Evolutionary conservation across 64 coral and sea anemone species (phyloP), one percentile per base, ranked within the genome.

Genomic region (Pocillopora verrucosa): DNA sequence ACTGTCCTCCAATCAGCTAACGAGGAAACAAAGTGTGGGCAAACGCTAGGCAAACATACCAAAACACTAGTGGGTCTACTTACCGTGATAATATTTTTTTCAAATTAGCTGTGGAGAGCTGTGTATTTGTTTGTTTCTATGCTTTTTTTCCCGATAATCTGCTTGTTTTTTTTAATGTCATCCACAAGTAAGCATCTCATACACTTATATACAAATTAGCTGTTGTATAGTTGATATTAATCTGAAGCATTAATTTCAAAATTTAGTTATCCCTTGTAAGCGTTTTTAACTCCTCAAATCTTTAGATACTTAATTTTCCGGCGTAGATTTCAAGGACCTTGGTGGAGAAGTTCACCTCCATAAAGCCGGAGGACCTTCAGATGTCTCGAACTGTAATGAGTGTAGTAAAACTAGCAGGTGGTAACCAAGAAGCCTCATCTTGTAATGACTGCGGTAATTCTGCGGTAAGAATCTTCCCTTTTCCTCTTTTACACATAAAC

Each of bases 1-100:
- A 84, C 94, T 2, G 94, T 96, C 5, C 16, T 96, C 36, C 68
- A 68, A 17, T 35, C 62, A 13, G 35, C 80, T 10, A 68, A 84
- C 20, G 80, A 63, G 65, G 51, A 84, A 38, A 24, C 80, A 11
- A 7, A 37, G 0, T 84, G 80, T 17, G 80, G 80, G 19, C 34
- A 64, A 38, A 63, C 36, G 51, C 22, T 84, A 36, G 41, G 60
- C 19, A 3, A 13, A 1, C 7, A 45, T 67, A 38, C 41, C 7
- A 84, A 84, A 69, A 69, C 38, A 51, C 61, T 51, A 10, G 80
- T 84, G 69, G 16, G 76, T 58, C 14, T 22, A 58, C 7, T 38
- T 15, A 37, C 6, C 6, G 36, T 16, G 41, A 17, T 11, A 76
- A 15, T 11, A 15, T 60, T 30, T 15, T 15, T 60, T 11, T 60